Conservation (phyloP, 2,888 invertebrate genomes). For the Lasioglossum pauxillum region DNA sequence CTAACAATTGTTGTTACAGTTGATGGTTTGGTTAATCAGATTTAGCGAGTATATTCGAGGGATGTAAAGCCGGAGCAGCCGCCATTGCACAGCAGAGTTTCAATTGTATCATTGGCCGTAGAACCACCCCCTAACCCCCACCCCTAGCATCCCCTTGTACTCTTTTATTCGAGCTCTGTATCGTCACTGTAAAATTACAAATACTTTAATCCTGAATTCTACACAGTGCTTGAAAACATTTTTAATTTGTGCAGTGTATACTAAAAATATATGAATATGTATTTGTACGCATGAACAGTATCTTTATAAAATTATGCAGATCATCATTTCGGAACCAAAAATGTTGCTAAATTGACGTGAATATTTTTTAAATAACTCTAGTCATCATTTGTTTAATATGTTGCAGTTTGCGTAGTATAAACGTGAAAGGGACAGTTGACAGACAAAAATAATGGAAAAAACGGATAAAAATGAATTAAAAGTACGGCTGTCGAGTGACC, state of each 20-base stretch:
- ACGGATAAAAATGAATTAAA: neutral
- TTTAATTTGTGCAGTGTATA: neutral
- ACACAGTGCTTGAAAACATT: neutral
- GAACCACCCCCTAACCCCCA: conserved; percentile 68
- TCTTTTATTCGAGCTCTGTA: conserved; percentile 44
- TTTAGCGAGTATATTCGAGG: conserved; percentile 32
- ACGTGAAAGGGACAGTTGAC: neutral
- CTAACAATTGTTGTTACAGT: neutral
- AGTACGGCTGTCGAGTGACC: neutral
- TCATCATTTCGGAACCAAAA: neutral
- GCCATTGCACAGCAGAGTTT: conserved; percentile 64
- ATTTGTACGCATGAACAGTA: neutral
- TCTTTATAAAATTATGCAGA: neutral
- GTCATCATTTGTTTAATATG: neutral
- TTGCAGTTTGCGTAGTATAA: neutral
- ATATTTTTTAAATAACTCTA: neutral
- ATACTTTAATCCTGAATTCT: neutral
- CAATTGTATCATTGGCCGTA: conserved; percentile 61
- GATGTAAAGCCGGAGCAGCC: conserved; percentile 47
- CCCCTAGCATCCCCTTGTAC: conserved; percentile 51
- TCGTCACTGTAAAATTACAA: neutral
- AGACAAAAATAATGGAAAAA: neutral
- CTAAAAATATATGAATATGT: neutral
- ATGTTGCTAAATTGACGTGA: neutral
- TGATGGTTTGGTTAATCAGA: conserved; percentile 36